Base-by-base conservation (phyloP, 2,888 invertebrate species). In the Carpatolechia fugitivella region DNA sequence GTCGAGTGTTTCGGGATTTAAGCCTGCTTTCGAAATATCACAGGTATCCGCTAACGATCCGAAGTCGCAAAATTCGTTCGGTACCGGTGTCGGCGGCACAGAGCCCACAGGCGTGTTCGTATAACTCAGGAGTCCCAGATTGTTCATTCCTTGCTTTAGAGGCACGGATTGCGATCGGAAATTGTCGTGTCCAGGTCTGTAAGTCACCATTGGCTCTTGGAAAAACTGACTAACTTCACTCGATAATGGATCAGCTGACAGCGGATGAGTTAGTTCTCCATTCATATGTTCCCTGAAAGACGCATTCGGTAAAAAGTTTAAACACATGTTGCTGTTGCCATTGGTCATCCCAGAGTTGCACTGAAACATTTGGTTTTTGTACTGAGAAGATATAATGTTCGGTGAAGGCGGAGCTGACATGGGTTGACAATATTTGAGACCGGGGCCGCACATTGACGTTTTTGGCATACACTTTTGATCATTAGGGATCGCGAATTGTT, bases 141-240 rank as follows among this genome's bases (percentile, higher is more conserved):
- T 82, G 48, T 85, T 85, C 14, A 91, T 74, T 74, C 92, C 93
- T 59, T 92, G 91, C 68, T 93, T 93, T 16, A 95, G 79, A 0
- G 96, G 96, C 49, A 96, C 96, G 11, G 96, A 96, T 68, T 96
- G 96, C 6, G 96, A 96, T 52, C 96, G 90, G 65, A 85, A 91
- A 57, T 58, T 78, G 56, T 91, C 88, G 14, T 79, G 81, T 3
- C 80, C 81, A 14, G 86, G 71, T 56, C 89, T 85, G 61, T 90
- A 91, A 48, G 70, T 75, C 6, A 74, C 72, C 16, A 83, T 66
- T 10, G 86, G 76, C 47, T 91, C 92, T 59, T 92, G 91, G 68
- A 94, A 92, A 64, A 93, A 90, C 64, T 93, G 92, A 64, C 91
- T 92, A 8, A 93, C 92, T 72, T 94, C 93, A 54, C 90, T 91